Evolutionary conservation across 2,113 vertebrate species (phyloP).

Genomic region (Poeciliopsis occidentalis): DNA sequence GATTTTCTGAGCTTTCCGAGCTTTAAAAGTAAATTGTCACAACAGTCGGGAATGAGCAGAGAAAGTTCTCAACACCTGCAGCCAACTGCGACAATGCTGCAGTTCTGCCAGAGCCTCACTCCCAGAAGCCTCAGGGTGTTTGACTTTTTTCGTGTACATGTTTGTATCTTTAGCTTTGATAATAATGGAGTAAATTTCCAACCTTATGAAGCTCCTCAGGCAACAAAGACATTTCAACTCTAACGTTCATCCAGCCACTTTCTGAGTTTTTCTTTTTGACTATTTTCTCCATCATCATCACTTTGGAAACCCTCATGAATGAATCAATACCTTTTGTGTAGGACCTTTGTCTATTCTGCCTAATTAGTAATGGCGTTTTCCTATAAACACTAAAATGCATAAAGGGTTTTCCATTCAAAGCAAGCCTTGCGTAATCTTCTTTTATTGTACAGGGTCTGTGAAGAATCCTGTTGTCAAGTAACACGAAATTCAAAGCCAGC

Average conservation of each 20-base stretch:
- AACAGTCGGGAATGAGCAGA: conserved; percentile 51
- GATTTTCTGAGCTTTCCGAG: conserved; percentile 64
- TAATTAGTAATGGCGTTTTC: conserved; percentile 63
- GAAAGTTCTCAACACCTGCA: conserved; percentile 70
- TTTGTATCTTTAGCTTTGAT: conserved; percentile 55
- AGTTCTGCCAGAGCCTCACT: conserved; percentile 40
- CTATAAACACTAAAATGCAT: conserved; percentile 72
- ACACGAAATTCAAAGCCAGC: conserved; percentile 21
- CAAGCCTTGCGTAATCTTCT: conserved; percentile 70
- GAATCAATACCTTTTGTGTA: conserved; percentile 7
- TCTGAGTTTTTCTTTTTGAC: not conserved
- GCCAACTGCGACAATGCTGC: conserved; percentile 52
- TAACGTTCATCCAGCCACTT: not conserved
- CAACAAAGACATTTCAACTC: conserved; percentile 18
- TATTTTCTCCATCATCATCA: not conserved
- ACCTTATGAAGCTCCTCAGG: conserved; percentile 28
- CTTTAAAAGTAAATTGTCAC: conserved; percentile 67
- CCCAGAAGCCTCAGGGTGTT: conserved; percentile 32
- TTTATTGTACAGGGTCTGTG: conserved; percentile 68
- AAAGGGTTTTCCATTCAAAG: conserved; percentile 64
- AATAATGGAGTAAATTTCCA: conserved; percentile 32
- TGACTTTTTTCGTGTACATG: conserved; percentile 6
- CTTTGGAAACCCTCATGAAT: conserved; percentile 15
- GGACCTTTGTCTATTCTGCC: conserved; percentile 19
- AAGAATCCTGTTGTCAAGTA: conserved; percentile 59